Percentiles rank a stretch among this genome's conserved stretches.
phyloP scores from a whole-genome alignment of 2,888 invertebrate genomes.

The Zele albiditarsus region DNA sequence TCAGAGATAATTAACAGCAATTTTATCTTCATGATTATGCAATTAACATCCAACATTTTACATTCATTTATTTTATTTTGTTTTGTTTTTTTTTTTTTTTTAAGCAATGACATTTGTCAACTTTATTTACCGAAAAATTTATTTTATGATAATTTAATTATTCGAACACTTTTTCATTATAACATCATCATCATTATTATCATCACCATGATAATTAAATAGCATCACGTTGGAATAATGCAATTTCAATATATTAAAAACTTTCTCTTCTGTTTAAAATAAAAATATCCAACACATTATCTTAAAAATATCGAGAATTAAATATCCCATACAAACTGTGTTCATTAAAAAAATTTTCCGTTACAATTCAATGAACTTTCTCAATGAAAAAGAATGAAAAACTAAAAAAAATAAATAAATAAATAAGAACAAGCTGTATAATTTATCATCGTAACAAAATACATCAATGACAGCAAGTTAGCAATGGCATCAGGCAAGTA shows the following conservation, averaged over 20 bases:
- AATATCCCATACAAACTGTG: neutral
- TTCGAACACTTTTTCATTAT: neutral
- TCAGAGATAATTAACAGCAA: conserved; percentile 53
- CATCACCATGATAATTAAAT: conserved; percentile 1
- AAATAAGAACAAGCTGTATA: too few relatives aligned
- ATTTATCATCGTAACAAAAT: neutral
- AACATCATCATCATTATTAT: neutral
- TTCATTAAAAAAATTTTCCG: neutral
- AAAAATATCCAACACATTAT: neutral
- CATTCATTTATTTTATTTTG: neutral
- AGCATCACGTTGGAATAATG: conserved; percentile 6
- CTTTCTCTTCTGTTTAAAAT: neutral
- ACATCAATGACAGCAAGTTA: conserved; percentile 6
- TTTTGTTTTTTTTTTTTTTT: neutral
- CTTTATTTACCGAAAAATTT: neutral
- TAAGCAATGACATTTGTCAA: conserved; percentile 20
- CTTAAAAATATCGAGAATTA: neutral
- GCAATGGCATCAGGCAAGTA: neutral
- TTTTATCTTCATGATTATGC: conserved; percentile 50
- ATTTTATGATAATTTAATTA: conserved; percentile 15
- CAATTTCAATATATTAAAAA: conserved; percentile 1
- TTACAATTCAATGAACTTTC: conserved; percentile 7
- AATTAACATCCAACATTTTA: conserved; percentile 41
- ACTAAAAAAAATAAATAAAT: neutral
- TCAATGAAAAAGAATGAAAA: neutral